phyloP scores from a whole-genome alignment of 2,888 invertebrate species.

The Lampropteryx suffumata region DNA sequence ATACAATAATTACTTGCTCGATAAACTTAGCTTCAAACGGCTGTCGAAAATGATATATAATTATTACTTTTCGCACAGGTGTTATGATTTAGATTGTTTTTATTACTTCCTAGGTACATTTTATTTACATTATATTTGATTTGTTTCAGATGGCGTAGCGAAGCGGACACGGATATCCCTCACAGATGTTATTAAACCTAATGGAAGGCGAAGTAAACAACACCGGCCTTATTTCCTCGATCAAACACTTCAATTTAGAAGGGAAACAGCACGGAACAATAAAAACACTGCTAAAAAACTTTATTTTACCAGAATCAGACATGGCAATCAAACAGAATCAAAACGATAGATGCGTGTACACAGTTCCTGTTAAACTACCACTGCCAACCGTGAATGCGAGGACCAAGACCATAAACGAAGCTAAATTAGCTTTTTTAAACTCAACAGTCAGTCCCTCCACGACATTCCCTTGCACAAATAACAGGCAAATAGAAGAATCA shows the following conservation, averaged over 20 bases:
- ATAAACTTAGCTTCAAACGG: constrained; percentile 23
- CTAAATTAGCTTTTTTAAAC: constrained; percentile 69
- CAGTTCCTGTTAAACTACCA: constrained; percentile 63
- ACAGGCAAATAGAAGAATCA: constrained; percentile 45
- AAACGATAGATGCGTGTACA: constrained; percentile 65
- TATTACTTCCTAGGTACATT: constrained; percentile 25
- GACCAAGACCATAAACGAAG: constrained; percentile 64
- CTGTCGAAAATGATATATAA: constrained; percentile 16
- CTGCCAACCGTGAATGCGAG: constrained; percentile 53
- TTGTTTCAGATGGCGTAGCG: constrained; percentile 78
- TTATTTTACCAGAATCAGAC: constrained; percentile 65
- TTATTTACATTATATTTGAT: constrained; percentile 26
- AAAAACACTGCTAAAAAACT: constrained; percentile 68
- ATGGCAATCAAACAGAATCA: constrained; percentile 76
- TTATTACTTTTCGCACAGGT: constrained; percentile 10
- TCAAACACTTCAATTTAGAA: constrained; percentile 61
- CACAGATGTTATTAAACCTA: constrained; percentile 69
- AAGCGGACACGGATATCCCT: constrained; percentile 58
- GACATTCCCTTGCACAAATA: constrained; percentile 30
- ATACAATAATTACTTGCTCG: constrained; percentile 26
- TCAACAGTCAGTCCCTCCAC: constrained; percentile 51
- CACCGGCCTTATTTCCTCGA: constrained; percentile 64
- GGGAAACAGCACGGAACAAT: constrained; percentile 67
- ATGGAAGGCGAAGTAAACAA: constrained; percentile 72
- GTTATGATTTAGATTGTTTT: constrained; percentile 11